Percentiles rank a stretch among this genome's conserved stretches.
Evolutionary conservation across 2,797 vertebrate species (phyloP).

Genomic region (Spheniscus humboldti): DNA sequence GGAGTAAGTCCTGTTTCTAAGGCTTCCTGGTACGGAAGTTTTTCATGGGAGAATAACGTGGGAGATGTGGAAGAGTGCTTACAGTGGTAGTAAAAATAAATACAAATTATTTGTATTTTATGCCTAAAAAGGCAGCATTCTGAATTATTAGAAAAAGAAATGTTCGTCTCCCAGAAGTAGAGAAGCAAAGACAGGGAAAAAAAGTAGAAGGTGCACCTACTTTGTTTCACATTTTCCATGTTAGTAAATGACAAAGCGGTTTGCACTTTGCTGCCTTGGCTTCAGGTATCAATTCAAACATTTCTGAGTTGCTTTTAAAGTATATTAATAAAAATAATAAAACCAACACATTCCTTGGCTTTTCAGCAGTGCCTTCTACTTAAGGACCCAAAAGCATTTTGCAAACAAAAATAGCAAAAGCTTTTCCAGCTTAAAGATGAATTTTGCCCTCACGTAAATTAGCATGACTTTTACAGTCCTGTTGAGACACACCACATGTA

Average conservation of each 20-base stretch:
- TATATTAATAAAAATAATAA: slow-evolving; percentile 33
- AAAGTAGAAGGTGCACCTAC: neutral
- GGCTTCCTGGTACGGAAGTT: neutral
- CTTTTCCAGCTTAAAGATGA: slow-evolving; percentile 22
- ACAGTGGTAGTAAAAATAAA: neutral
- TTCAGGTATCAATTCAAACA: neutral
- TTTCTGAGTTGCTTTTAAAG: slow-evolving; percentile 1
- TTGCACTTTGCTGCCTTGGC: neutral
- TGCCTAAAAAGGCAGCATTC: neutral
- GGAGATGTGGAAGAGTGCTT: neutral
- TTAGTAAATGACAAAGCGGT: neutral
- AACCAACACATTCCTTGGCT: neutral
- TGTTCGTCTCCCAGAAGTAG: neutral
- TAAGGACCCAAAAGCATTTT: slow-evolving; percentile 7
- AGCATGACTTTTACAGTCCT: slow-evolving; percentile 25
- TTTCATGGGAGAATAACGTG: neutral
- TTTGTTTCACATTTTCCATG: neutral
- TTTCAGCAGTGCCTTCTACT: neutral
- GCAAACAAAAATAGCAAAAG: slow-evolving; percentile 4
- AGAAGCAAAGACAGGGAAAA: neutral
- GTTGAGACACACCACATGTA: neutral
- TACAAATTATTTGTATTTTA: neutral
- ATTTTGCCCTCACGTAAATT: slow-evolving; percentile 30
- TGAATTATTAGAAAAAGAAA: neutral
- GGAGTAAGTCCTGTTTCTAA: neutral